Base-by-base conservation (phyloP, 2,797 vertebrate species). In the Erithacus rubecula region DNA sequence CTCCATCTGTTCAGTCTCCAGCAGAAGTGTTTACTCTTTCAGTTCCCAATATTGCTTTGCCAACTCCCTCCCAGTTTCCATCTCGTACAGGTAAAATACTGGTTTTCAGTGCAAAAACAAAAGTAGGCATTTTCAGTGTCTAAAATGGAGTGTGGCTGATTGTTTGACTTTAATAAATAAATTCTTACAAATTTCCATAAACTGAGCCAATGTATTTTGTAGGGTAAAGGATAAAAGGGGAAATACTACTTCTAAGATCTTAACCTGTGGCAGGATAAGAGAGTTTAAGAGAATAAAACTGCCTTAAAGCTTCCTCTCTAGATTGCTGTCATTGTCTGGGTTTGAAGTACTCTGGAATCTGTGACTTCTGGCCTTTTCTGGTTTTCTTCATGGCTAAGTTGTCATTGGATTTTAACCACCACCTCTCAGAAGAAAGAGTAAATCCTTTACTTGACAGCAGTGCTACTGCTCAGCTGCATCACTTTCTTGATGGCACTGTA, bases 11-110 rank as follows among this genome's bases (percentile, higher is more conserved):
- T 95, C 99, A 99, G 96, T 99, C 99, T 74, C 99, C 99, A 32
- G 99, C 99, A 21, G 99, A 99, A 97, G 99, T 99, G 71, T 99
- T 99, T 94, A 99, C 99, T n/a, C 98, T 99, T 24, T 98, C 99
- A 17, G 99, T 99, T 80, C 99, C 99, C 44, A 98, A 70, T 26
- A 97, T 99, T 83, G 96, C 98, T 70, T 97, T 99, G 72, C 98
- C 99, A 53, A 98, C 98, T 93, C 99, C 99, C 9, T 98, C 98
- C 41, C 99, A 99, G 85, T 98, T 99, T 90, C 98, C 99, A 53
- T 98, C 98, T 81, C 97, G 98, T 46, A 39, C 96, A 96, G 98
- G 98, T 98, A 96, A 97, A 46, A 32, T 51, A 9, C 20, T 63
- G 32, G 0, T 14, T 64, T 75, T 51, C 30, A 37, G 3, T 56